Evolutionary conservation across 2,113 vertebrate species (phyloP), one percentile per base, ranked within the genome.

Genomic region (Hemichromis elongatus): DNA sequence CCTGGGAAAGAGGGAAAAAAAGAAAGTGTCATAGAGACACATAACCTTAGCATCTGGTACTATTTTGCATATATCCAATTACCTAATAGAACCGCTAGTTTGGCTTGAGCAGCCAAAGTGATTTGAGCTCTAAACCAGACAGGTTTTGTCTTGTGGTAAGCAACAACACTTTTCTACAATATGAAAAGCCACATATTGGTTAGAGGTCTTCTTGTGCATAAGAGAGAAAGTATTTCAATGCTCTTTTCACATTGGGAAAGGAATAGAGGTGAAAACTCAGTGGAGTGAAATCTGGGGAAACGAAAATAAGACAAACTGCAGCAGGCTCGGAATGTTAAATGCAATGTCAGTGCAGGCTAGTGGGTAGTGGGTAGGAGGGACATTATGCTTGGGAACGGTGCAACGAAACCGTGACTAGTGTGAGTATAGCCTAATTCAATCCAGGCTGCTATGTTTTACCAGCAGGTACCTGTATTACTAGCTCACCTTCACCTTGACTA

Each of bases 1-100:
- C 98, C 98, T 99, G 90, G 79, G 93, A 88, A 12, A 82, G 87
- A 55, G 6, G 5, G 50, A 59, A 24, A 53, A 24, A 61, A 33
- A 77, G 12, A 70, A 37, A 66, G 10, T 24, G 1, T 6, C 16
- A 33, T 33, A 33, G 33, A 59, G 10, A 9, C 21, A 55, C 30
- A 87, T 37, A 55, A 89, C 80, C 4, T 1, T 28, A 70, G 5
- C 63, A 66, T 26, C 54, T 68, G 37, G 26, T 70, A 45, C 9
- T 1, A 21, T 9, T 40, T 53, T 16, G 8, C 16, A 70, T 83
- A 40, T 16, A 19, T 75, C 63, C 7, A 75, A 55, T 9, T 4
- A 75, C n/a, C 11, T 83, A 19, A 77, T n/a, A 61, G 11, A 80
- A 77, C 18, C 28, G 45, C 77, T 55, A 47, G 40, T 18, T 89